Evolutionary conservation across 2,113 vertebrate species (phyloP), one percentile per base, ranked within the genome.

Genomic region (Ailurus styani): DNA sequence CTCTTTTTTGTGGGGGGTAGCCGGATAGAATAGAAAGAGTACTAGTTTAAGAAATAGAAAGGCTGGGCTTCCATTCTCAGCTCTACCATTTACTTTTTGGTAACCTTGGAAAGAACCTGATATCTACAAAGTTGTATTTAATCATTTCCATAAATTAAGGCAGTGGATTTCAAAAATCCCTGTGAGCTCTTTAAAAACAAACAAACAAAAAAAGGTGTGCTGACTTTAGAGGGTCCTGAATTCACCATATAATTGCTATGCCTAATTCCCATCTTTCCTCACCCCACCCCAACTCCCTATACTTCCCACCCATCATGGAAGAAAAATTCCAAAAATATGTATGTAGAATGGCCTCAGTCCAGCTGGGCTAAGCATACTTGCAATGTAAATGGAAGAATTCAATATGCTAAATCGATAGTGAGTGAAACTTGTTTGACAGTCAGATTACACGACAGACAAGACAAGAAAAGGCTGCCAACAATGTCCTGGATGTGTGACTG

Each of bases 381-480:
- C 60, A 90, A 75, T 79, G 77, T 93, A 96, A 96, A 84, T 83
- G 70, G 31, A 14, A 87, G 52, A 64, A 68, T 87, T 94, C 73
- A 93, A 42, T 73, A 90, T 93, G 68, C 78, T 90, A n/a, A 86
- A 4, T 73, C 79, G 91, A 79, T 7, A 70, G 40, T 93, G 68
- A 96, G 45, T 68, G 70, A 85, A 57, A 90, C 50, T 93, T 84
- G 52, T 47, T 77, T 90, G 75, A 72, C 79, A 78, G 40, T 62
- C 72, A 72, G 50, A 90, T 83, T 94, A 77, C 72, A 70, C n/a
- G 62, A 93, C 96, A 93, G 95, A 94, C 14, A 37, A 75, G 60
- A 81, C 47, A 79, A 89, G 90, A 84, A 29, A 60, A 75, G 25
- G 55, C 62, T 95, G 64, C 91, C 91, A 95, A 78, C 11, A 47